Conservation (phyloP, 2,888 invertebrate species). For the Agriopis marginaria region DNA sequence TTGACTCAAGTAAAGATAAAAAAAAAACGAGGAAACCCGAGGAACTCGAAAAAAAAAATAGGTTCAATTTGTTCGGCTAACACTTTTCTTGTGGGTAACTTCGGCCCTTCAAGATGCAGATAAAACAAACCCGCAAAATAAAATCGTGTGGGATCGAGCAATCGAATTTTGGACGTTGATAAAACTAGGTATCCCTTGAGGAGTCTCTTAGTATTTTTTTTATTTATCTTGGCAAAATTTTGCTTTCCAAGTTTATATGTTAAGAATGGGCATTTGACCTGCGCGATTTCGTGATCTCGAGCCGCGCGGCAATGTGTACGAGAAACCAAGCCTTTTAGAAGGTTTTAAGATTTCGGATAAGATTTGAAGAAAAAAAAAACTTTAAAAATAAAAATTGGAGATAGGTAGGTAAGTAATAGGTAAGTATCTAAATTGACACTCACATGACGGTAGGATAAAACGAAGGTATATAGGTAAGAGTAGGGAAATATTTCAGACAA, state of each 20-base stretch:
- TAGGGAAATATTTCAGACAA: background rate
- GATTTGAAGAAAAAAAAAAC: no score
- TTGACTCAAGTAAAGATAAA: no score
- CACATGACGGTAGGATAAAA: constrained; percentile 11
- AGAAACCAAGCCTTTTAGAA: background rate
- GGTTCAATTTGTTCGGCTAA: no score
- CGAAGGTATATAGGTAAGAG: background rate
- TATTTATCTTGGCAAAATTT: background rate
- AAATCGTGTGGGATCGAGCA: background rate
- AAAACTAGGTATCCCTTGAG: constrained; percentile 1
- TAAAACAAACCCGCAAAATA: constrained; percentile 3
- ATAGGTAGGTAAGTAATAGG: background rate
- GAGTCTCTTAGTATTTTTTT: background rate
- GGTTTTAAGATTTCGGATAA: no score
- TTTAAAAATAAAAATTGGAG: no score
- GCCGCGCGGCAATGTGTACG: no score
- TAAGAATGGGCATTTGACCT: no score
- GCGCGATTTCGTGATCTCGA: no score
- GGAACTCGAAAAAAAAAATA: no score
- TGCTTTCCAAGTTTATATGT: background rate
- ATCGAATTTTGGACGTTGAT: background rate
- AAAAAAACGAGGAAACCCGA: no score
- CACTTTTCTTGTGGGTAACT: background rate
- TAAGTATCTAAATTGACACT: constrained; percentile 7
- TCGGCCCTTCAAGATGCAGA: background rate